These are phyloP conservation scores for Orientallactaga sibirica DNA, from an alignment of 2,797 vertebrate species.

Conservation along the genomic window DNA sequence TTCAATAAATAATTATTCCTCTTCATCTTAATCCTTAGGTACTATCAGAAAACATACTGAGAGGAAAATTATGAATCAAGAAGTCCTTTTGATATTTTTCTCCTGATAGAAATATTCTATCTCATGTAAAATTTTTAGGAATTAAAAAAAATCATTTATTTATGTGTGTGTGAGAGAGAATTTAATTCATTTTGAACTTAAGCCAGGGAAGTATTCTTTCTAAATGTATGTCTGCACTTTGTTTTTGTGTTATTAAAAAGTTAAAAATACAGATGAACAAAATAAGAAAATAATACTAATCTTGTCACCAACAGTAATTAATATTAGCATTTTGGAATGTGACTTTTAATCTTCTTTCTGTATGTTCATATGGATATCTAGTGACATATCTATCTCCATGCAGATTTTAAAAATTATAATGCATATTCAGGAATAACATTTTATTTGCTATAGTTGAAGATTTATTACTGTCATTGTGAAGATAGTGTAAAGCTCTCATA, in stretches of 20 bases:
- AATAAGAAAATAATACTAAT: slow-evolving; percentile 24
- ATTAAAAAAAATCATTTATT: background rate
- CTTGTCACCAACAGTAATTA: background rate
- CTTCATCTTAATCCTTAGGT: slow-evolving; percentile 8
- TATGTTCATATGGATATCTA: background rate
- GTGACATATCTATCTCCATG: background rate
- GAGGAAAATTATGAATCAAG: slow-evolving; percentile 36
- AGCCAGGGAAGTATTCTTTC: background rate
- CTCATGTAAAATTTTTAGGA: slow-evolving; percentile 23
- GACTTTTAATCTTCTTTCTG: background rate
- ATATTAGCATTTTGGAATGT: background rate
- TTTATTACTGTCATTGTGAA: background rate
- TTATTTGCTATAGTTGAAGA: slow-evolving; percentile 17
- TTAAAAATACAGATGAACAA: background rate
- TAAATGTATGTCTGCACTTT: background rate
- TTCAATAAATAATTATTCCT: slow-evolving; percentile 59
- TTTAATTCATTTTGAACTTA: slow-evolving; percentile 38
- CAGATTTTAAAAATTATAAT: slow-evolving; percentile 33
- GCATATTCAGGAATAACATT: background rate
- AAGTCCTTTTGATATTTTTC: slow-evolving; percentile 16
- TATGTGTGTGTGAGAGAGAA: background rate
- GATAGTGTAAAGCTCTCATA: background rate
- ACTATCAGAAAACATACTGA: slow-evolving; percentile 11
- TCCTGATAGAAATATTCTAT: background rate
- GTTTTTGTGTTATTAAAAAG: background rate